Evolutionary conservation across 23 tunicate genomes (phyloP).

Genomic region (Halocynthia roretzi): DNA sequence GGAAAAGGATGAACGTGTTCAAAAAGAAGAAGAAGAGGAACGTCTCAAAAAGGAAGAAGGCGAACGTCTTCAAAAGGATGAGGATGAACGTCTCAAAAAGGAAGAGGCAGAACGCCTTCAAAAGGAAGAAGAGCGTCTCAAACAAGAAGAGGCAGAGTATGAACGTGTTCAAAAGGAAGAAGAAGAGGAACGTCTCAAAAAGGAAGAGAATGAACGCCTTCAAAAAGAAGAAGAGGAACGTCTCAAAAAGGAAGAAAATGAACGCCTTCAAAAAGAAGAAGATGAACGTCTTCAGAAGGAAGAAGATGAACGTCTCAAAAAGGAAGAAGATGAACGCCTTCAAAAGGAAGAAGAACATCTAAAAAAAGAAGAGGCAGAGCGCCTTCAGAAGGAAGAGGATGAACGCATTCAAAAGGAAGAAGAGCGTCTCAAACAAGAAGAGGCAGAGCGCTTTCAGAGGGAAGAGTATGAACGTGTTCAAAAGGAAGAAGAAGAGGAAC

Average conservation of each 20-base stretch:
- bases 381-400: background rate
- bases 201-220: background rate
- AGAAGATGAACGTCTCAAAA: background rate
- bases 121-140: background rate
- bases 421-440: background rate
- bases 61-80: background rate
- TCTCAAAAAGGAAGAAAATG: conserved; percentile 2
- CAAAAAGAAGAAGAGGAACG: background rate
- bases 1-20: conserved; percentile 3
- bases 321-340: background rate
- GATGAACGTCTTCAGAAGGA: conserved; percentile 4
- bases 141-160: conserved; percentile 1
- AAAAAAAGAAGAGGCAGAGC: background rate
- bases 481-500: conserved; percentile 21
- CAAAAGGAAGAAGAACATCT: background rate
- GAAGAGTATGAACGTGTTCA: conserved; percentile 7
- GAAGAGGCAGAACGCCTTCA: conserved; percentile 1
- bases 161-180: background rate
- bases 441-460: background rate
- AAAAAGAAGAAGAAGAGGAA: background rate
- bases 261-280: conserved; percentile 6
- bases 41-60: background rate
- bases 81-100: background rate
- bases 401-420: background rate
- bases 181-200: background rate